Conservation (phyloP, 2,113 vertebrate species). For the Neodon shergylaensis region DNA sequence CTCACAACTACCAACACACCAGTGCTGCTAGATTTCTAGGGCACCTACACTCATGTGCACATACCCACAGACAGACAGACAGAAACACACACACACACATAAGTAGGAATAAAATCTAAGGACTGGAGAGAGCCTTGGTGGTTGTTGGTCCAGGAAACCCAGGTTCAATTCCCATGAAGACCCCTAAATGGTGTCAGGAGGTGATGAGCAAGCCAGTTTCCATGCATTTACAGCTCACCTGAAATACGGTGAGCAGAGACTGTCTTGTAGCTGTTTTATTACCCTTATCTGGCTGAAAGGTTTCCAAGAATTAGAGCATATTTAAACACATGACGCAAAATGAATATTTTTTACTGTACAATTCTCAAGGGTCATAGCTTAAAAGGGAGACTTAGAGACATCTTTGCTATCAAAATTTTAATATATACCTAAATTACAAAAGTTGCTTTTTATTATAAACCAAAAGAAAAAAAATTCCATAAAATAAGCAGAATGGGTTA, state of each 20-base stretch:
- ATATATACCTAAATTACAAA: neutral
- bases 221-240: neutral
- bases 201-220: neutral
- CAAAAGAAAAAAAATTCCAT: neutral
- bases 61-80: neutral
- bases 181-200: neutral
- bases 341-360: neutral
- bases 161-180: neutral
- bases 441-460: neutral
- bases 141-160: neutral
- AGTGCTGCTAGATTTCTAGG: neutral
- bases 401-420: conserved; percentile 24
- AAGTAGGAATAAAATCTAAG: neutral
- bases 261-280: neutral
- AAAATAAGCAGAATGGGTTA: neutral
- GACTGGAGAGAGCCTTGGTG: neutral
- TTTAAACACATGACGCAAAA: neutral
- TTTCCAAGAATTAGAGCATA: neutral
- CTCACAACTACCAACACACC: neutral
- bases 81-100: too few relatives aligned
- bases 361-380: neutral
- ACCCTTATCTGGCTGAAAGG: neutral
- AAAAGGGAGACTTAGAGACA: neutral
- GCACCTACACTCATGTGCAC: neutral
- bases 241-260: neutral